Percentiles rank a stretch among this genome's conserved stretches.
Evolutionary conservation across 2,888 invertebrate genomes (phyloP).

Genomic region (Megaustenia siamemsis): DNA sequence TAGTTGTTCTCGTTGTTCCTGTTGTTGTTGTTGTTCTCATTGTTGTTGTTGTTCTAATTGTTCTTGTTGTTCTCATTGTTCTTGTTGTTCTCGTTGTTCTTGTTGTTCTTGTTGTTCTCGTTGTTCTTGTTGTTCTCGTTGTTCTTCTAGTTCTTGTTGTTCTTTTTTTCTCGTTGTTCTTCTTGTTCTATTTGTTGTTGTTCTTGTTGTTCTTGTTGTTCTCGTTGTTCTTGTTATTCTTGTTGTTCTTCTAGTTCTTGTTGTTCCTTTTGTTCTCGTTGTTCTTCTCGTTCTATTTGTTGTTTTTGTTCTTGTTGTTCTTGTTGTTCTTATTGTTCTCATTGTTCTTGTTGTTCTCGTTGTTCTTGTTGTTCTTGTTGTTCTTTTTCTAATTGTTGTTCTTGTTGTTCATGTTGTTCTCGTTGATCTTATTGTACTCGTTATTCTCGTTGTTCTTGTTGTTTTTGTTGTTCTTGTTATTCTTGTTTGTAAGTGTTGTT

Average conservation of each 20-base stretch:
- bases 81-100: neutral
- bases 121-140: neutral
- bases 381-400: too few species aligned
- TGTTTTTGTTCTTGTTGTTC: neutral
- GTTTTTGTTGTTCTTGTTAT: too few species aligned
- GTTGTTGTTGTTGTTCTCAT: neutral
- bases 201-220: neutral
- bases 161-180: neutral
- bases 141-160: neutral
- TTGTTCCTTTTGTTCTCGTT: neutral
- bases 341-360: neutral
- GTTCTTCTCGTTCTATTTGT: neutral
- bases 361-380: too few species aligned
- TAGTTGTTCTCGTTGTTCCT: neutral
- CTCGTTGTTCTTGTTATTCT: neutral
- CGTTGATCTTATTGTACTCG: too few species aligned
- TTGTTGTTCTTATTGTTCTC: too few species aligned
- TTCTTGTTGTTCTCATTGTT: neutral
- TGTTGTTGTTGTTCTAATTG: neutral
- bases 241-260: neutral
- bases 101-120: neutral
- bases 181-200: neutral
- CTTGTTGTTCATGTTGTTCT: too few species aligned
- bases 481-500: too few species aligned
- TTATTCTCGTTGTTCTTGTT: too few species aligned